A percentile compares a stretch with the other conserved stretches of the same genome.
Conservation (phyloP, 2,113 vertebrate genomes). For the Myrmophylax atrothorax region DNA sequence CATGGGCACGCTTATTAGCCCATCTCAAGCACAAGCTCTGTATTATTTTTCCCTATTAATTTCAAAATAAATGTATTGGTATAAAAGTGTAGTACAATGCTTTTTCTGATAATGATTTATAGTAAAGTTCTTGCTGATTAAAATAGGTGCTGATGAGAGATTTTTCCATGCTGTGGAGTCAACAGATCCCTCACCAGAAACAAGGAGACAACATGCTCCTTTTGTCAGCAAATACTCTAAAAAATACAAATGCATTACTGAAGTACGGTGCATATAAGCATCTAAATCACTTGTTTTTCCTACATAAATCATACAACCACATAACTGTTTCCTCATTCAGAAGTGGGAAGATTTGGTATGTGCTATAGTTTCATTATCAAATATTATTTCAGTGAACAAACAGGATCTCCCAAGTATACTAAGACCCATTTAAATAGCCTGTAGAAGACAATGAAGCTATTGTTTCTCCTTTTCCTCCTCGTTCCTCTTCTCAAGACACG, state of each 20-base stretch:
- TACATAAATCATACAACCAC: constrained; percentile 37
- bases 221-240: constrained; percentile 76
- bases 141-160: constrained; percentile 61
- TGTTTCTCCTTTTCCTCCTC: not conserved
- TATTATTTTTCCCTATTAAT: constrained; percentile 65
- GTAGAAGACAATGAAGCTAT: not conserved
- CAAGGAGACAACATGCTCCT: constrained; percentile 62
- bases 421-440: not conserved
- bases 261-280: constrained; percentile 47
- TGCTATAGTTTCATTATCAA: not conserved
- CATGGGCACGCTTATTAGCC: constrained; percentile 71
- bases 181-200: constrained; percentile 45
- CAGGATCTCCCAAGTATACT: not conserved
- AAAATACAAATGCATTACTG: constrained; percentile 60
- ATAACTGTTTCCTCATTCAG: not conserved
- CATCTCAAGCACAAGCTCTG: constrained; percentile 51
- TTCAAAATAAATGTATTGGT: constrained; percentile 56
- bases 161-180: constrained; percentile 47
- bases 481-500: not conserved
- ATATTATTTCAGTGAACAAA: constrained; percentile 23
- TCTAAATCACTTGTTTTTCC: constrained; percentile 47
- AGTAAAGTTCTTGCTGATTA: constrained; percentile 60
- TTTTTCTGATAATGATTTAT: constrained; percentile 63
- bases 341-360: not conserved
- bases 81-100: constrained; percentile 7